Evolutionary conservation across 2,113 vertebrate species (phyloP), one percentile per base, ranked within the genome.

Genomic region (Dolichallabes microphthalmus): DNA sequence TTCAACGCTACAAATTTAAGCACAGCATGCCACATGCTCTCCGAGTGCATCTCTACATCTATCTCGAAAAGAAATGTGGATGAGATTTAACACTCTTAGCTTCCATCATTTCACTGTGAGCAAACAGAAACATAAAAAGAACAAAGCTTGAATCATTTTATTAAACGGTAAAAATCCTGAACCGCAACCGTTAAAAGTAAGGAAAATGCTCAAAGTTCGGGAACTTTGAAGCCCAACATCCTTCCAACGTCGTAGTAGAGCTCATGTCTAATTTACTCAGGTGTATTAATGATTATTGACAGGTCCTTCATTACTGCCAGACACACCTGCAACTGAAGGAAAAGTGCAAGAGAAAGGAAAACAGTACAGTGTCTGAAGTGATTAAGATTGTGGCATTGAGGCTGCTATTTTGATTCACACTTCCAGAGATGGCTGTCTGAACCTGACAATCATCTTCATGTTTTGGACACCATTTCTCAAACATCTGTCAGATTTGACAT

Each of bases 321-420:
- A 79, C 55, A 45, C 57, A 79, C 76, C 57, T 60, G 55, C 76
- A 53, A 19, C 30, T 30, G 39, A 60, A 9, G 75, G 27, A 77
- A 77, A 58, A 77, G 55, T 19, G 15, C 76, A 60, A 25, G 76
- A 60, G 30, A 39, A 77, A 27, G 60, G 55, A 79, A 60, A 60
- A 32, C 27, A 58, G 55, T 22, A 15, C 14, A 39, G 55, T 79
- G 76, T 79, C 76, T 58, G 55, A 22, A 60, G 76, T 58, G 30
- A 79, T 79, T 79, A 35, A 35, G 30, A 60, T 10, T 2, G 20
- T 22, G 76, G 76, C 57, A 60, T 15, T 79, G 76, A 79, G 30
- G 30, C 75, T 60, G 55, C 76, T 79, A 32, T 39, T 76, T 79
- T 60, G 76, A 79, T 79, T 79, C 76, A 35, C 55, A 39, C 76